Conservation (phyloP, 2,113 vertebrate genomes). For the Heterotilapia buettikoferi region DNA sequence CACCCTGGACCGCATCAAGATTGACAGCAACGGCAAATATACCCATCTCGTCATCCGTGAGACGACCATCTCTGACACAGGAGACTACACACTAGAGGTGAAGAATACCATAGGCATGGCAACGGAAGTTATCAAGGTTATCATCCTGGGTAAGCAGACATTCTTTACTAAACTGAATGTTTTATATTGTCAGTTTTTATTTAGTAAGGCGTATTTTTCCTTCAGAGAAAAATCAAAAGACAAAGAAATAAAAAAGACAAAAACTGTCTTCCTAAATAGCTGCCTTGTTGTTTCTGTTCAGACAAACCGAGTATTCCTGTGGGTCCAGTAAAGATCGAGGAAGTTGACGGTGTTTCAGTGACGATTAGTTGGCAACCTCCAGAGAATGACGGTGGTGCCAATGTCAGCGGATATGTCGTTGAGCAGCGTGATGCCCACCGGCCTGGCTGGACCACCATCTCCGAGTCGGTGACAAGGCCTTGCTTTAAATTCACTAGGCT, state of each 20-base stretch:
- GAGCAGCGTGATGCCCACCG: conserved; percentile 93
- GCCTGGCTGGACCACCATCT: conserved; percentile 91
- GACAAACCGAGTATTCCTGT: conserved; percentile 91
- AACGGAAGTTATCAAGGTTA: conserved; percentile 85
- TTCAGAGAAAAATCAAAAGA: not conserved
- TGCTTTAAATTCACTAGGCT: conserved; percentile 91
- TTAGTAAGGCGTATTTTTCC: not conserved
- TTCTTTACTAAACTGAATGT: not conserved
- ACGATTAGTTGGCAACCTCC: conserved; percentile 90
- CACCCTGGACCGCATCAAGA: conserved; percentile 86
- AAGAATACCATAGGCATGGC: conserved; percentile 85
- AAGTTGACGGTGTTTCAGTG: conserved; percentile 85
- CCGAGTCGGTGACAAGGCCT: conserved; percentile 93
- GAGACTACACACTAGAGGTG: conserved; percentile 86
- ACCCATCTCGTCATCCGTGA: conserved; percentile 87
- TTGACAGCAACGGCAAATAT: conserved; percentile 81
- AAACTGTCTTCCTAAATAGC: not conserved
- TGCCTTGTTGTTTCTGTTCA: conserved; percentile 26
- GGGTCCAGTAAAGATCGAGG: conserved; percentile 87
- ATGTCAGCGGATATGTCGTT: conserved; percentile 92
- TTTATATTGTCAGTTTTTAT: not conserved
- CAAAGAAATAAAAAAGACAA: not conserved
- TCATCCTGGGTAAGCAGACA: conserved; percentile 87
- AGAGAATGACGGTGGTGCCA: conserved; percentile 89
- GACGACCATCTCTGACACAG: conserved; percentile 90